These are phyloP conservation scores for Ganaspis sp. DNA, from an alignment of 1,140 invertebrate genomes.

Conservation along the genomic window DNA sequence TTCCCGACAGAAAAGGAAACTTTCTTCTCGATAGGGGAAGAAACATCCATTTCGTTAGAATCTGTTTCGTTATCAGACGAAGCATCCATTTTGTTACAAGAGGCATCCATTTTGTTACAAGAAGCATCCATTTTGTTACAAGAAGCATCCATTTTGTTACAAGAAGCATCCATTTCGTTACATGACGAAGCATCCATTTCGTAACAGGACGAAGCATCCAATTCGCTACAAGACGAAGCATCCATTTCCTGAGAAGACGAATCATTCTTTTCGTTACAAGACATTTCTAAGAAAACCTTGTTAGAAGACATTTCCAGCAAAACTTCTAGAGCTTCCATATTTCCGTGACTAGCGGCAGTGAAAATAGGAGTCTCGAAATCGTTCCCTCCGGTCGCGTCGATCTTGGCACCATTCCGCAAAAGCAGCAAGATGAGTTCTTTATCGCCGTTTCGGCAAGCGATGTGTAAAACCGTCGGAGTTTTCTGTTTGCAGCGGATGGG, in stretches of 20 bases:
- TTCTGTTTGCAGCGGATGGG: neutral
- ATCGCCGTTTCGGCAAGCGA: slow-evolving; percentile 31
- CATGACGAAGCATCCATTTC: slow-evolving; percentile 23
- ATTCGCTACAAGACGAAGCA: neutral
- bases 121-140: slow-evolving; percentile 4
- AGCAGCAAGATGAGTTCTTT: slow-evolving; percentile 31
- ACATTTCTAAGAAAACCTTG: too few species aligned
- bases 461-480: neutral
- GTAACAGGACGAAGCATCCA: too few species aligned
- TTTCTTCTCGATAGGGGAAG: too few species aligned
- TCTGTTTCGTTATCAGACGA: too few species aligned
- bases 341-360: neutral
- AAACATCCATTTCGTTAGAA: too few species aligned
- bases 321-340: neutral
- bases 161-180: too few species aligned
- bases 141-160: too few species aligned
- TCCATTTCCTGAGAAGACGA: too few species aligned
- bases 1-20: too few species aligned
- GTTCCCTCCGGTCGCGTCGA: neutral
- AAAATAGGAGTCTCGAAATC: neutral
- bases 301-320: neutral
- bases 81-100: too few species aligned
- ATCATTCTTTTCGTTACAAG: neutral
- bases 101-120: too few species aligned
- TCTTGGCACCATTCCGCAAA: slow-evolving; percentile 26